Evolutionary conservation across 2,797 vertebrate species (phyloP), one percentile per base, ranked within the genome.

Genomic region (Mormyrops attenuatus): DNA sequence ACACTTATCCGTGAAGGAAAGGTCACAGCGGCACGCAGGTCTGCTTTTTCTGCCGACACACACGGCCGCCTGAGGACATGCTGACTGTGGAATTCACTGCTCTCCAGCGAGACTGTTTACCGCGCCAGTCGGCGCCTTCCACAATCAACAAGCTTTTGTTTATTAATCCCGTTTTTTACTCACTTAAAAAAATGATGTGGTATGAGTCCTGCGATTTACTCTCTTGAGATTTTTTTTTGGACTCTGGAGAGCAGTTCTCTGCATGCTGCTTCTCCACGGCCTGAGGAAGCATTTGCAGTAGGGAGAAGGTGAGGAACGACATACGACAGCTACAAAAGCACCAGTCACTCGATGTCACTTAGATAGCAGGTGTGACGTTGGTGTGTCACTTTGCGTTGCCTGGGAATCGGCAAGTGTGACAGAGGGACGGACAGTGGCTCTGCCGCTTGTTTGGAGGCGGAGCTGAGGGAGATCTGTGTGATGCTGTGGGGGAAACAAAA

Each of bases 381-480:
- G n/a, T n/a, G n/a, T n/a, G n/a, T n/a, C n/a, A n/a, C 11, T 73
- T 44, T 17, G 34, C 41, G 44, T 30, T 15, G 69, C 90, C 90
- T 77, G 38, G 13, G 89, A 69, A 63, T 85, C 53, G 88, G 88
- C 63, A 69, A 53, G 26, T 47, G 69, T 66, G 89, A 49, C 22
- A 44, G 66, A 1, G 17, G 57, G 41, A 77, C 89, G 34, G 89
- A 86, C 73, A 86, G 88, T 77, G 84, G 84, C 88, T 50, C 89
- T 89, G 89, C 17, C 53, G 49, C 88, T 89, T 88, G 84, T 91
- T 91, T 89, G 90, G 90, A 89, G 20, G 80, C 52, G 44, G 89
- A 88, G 88, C 92, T 91, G 90, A 90, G 52, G 44, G 57, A 89
- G 88, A 91, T 88, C 86, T 80, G 80, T 53, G 85, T 57, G 53